Percentiles rank a stretch among this genome's conserved stretches.
Conservation (phyloP, 2,113 vertebrate species). For the Semicossyphus pulcher region DNA sequence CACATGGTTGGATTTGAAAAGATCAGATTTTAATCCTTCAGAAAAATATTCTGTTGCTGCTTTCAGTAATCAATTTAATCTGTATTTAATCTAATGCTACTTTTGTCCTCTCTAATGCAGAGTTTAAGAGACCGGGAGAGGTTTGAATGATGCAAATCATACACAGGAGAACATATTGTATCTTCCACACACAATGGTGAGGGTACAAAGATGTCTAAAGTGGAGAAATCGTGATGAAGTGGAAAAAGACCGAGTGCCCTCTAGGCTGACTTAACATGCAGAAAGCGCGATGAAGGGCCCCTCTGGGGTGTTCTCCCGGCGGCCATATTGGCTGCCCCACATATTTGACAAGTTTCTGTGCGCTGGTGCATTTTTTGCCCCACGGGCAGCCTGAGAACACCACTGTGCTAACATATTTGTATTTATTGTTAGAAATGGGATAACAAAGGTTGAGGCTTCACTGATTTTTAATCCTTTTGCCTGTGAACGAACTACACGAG, state of each 20-base stretch:
- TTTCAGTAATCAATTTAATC: not conserved
- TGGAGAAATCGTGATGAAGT: not conserved
- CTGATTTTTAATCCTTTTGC: not conserved
- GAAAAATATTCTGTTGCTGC: not conserved
- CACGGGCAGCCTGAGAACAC: not conserved
- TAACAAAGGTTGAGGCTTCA: not conserved
- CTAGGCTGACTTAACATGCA: too few species aligned
- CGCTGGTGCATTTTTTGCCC: not conserved
- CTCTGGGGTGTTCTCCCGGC: not conserved
- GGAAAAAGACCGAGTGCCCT: not conserved
- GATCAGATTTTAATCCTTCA: not conserved
- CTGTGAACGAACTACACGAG: not conserved
- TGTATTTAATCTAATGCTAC: not conserved
- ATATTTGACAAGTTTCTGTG: not conserved
- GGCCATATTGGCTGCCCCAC: not conserved
- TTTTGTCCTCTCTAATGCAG: not conserved
- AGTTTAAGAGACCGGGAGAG: too few species aligned
- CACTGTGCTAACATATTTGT: not conserved
- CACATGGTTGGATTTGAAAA: conserved; percentile 1
- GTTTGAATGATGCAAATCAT: not conserved
- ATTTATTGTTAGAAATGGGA: not conserved
- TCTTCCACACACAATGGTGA: not conserved
- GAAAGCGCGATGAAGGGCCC: not conserved
- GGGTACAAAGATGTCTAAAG: too few species aligned
- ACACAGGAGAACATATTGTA: not conserved